Conservation (phyloP, 2,888 invertebrate species). For the Mellilla xanthometata region DNA sequence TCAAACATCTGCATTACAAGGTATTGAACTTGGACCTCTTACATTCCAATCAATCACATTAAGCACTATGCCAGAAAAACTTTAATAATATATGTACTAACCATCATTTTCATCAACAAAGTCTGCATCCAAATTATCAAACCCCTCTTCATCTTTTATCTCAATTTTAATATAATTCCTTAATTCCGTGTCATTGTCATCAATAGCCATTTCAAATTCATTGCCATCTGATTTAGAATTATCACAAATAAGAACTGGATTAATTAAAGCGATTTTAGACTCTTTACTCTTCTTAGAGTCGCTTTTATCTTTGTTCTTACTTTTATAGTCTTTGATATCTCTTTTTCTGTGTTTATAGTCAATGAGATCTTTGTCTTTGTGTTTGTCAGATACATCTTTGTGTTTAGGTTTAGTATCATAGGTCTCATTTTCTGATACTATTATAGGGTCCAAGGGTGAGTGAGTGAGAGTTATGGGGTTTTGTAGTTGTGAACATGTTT, state of each 20-base stretch:
- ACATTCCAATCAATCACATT: too few species aligned
- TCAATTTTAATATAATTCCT: conserved; percentile 47
- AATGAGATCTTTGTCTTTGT: too few species aligned
- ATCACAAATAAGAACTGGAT: neutral
- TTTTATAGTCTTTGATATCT: neutral
- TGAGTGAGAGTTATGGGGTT: conserved; percentile 5
- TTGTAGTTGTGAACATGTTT: conserved; percentile 14
- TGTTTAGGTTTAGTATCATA: too few species aligned
- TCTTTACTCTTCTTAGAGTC: conserved; percentile 1
- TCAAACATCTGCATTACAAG: too few species aligned
- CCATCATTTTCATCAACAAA: conserved; percentile 46
- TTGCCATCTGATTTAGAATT: neutral
- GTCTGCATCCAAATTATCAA: conserved; percentile 40
- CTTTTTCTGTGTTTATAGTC: neutral
- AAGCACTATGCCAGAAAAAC: too few species aligned
- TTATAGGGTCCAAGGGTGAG: conserved; percentile 1
- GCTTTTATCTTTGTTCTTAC: neutral
- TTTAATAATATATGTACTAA: conserved; percentile 21
- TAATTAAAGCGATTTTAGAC: neutral
- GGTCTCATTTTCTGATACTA: conserved; percentile 4
- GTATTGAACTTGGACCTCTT: too few species aligned
- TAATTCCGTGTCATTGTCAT: neutral
- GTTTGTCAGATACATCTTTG: too few species aligned
- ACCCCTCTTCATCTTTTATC: conserved; percentile 47
- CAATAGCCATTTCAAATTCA: neutral